Evolutionary conservation across 2,113 vertebrate species (phyloP).

Genomic region (Anser cygnoides): DNA sequence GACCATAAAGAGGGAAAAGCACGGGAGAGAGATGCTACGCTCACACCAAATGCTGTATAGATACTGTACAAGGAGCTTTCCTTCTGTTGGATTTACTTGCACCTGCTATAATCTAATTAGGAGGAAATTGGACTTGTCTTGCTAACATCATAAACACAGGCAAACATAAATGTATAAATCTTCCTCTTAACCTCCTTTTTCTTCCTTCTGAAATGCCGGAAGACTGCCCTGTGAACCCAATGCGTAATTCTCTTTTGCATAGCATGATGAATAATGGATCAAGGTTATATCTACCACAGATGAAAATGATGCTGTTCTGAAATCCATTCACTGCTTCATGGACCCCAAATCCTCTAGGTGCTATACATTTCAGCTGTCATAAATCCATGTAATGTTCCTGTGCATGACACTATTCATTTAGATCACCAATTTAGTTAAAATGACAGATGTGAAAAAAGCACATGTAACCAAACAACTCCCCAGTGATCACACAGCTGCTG

Average conservation of each 20-base stretch:
- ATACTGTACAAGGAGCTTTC: background rate
- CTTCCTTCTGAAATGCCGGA: constrained; percentile 25
- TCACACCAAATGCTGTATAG: background rate
- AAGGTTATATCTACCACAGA: constrained; percentile 23
- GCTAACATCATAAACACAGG: constrained; percentile 17
- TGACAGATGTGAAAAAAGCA: constrained; percentile 22
- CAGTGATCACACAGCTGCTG: constrained; percentile 44
- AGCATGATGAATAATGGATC: constrained; percentile 57
- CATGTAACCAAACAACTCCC: constrained; percentile 50
- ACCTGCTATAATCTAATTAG: constrained; percentile 53
- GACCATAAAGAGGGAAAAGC: background rate
- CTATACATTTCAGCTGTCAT: constrained; percentile 33
- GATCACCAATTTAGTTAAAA: constrained; percentile 61
- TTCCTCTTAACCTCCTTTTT: constrained; percentile 19
- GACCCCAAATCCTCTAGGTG: constrained; percentile 35
- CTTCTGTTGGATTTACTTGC: constrained; percentile 23
- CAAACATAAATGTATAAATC: constrained; percentile 35
- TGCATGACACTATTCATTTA: constrained; percentile 48
- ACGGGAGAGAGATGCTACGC: background rate
- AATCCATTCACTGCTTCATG: background rate
- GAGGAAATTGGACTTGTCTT: constrained; percentile 36
- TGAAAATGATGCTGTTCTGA: constrained; percentile 43
- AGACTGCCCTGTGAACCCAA: constrained; percentile 33
- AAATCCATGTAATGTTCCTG: constrained; percentile 39
- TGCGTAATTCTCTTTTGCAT: constrained; percentile 37